A percentile compares a stretch with the other conserved stretches of the same genome.
phyloP scores from a whole-genome alignment of 2,888 invertebrate species.

The Ectobius pallidus region DNA sequence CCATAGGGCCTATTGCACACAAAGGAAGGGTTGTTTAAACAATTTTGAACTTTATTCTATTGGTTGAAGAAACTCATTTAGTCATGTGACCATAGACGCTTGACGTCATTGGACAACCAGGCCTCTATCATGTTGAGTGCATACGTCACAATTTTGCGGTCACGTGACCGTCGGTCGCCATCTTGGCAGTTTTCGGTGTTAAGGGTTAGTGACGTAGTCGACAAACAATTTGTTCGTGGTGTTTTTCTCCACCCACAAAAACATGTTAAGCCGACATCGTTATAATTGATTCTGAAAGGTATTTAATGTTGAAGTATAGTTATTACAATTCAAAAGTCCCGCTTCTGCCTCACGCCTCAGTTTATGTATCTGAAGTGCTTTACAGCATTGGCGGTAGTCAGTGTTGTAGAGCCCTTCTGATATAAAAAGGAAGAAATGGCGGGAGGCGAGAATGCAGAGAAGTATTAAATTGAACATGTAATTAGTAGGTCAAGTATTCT shows the following conservation, averaged over 20 bases:
- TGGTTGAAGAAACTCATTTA: constrained; percentile 39
- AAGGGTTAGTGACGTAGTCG: constrained; percentile 58
- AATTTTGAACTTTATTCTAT: constrained; percentile 34
- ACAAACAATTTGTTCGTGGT: constrained; percentile 43
- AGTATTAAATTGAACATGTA: background rate
- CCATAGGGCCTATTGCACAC: too few relatives aligned
- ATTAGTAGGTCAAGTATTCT: too few relatives aligned
- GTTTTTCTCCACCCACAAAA: constrained; percentile 15
- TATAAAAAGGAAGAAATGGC: constrained; percentile 39
- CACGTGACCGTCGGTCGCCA: constrained; percentile 66
- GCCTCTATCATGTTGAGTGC: constrained; percentile 43
- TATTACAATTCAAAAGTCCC: constrained; percentile 12
- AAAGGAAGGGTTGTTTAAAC: constrained; percentile 24
- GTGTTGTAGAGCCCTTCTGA: constrained; percentile 9
- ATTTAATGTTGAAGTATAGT: background rate
- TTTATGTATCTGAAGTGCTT: background rate
- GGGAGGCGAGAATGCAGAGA: constrained; percentile 39
- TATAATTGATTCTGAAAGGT: constrained; percentile 1
- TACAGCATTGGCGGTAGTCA: constrained; percentile 34
- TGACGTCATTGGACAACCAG: constrained; percentile 39
- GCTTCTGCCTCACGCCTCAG: background rate
- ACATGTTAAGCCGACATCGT: constrained; percentile 16
- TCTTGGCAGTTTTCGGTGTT: constrained; percentile 62
- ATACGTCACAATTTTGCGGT: constrained; percentile 57
- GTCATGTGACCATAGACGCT: constrained; percentile 39